Conservation (phyloP, 2,888 invertebrate species). For the Auanema sp. region DNA sequence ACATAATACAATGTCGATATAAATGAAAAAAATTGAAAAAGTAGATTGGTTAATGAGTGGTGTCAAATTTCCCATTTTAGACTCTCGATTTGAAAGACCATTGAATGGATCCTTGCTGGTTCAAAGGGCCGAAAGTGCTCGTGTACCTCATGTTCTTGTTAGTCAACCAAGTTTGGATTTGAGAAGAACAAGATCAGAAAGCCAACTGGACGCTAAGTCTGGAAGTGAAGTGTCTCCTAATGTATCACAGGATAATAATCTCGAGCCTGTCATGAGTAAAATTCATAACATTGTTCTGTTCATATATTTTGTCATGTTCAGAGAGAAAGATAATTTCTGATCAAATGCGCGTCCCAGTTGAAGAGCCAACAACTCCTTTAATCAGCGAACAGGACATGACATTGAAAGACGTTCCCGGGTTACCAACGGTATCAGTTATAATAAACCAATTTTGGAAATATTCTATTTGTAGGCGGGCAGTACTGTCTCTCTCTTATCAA, state of each 20-base stretch:
- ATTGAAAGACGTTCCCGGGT: too few species aligned
- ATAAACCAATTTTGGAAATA: not conserved
- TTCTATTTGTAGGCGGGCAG: slow-evolving; percentile 25
- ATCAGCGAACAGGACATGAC: too few species aligned
- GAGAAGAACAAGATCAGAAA: slow-evolving; percentile 37
- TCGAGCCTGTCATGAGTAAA: slow-evolving; percentile 9
- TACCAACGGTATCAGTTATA: too few species aligned
- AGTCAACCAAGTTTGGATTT: slow-evolving; percentile 48
- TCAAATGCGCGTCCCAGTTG: too few species aligned
- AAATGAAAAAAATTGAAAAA: not conserved
- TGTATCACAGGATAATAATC: not conserved
- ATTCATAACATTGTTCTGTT: too few species aligned
- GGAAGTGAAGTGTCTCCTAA: slow-evolving; percentile 2
- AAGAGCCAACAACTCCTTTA: too few species aligned
- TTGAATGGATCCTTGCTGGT: slow-evolving; percentile 20
- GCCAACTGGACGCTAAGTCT: slow-evolving; percentile 21
- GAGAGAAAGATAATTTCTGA: too few species aligned
- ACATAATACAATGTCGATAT: not conserved
- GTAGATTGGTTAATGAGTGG: not conserved
- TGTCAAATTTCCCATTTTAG: slow-evolving; percentile 8
- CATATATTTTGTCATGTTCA: not conserved
- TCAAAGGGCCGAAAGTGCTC: slow-evolving; percentile 45
- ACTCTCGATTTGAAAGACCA: slow-evolving; percentile 27
- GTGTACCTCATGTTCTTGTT: slow-evolving; percentile 50
- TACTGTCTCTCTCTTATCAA: slow-evolving; percentile 32